Percentiles rank a stretch among this genome's conserved stretches.
Conservation (phyloP, 92 coral and sea anemone species). For the Galaxea fascicularis region DNA sequence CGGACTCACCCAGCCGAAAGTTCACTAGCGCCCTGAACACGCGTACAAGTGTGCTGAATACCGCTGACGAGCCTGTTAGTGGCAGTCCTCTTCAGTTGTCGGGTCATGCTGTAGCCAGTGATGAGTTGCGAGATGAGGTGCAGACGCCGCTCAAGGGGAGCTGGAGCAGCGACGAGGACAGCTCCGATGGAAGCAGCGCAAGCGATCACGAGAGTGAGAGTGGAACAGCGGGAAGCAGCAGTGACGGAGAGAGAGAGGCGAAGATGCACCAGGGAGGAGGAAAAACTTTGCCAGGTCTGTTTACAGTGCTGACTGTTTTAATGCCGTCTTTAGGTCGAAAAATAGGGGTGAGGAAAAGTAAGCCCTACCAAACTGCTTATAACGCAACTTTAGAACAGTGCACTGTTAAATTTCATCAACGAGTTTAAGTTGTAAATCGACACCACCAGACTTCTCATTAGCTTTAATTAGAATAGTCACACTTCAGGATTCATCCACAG, state of each 20-base stretch:
- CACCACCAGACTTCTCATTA: too few relatives aligned
- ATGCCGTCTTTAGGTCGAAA: too few relatives aligned
- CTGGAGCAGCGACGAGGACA: conserved; percentile 58
- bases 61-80: conserved; percentile 66
- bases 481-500: too few relatives aligned
- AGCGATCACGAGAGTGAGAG: conserved; percentile 83
- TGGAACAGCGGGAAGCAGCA: conserved; percentile 69
- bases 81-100: conserved; percentile 37
- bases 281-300: conserved; percentile 76
- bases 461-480: too few relatives aligned
- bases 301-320: too few relatives aligned
- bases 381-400: too few relatives aligned
- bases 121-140: conserved; percentile 40
- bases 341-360: too few relatives aligned
- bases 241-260: conserved; percentile 58
- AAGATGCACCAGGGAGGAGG: conserved; percentile 76
- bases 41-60: conserved; percentile 76
- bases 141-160: conserved; percentile 40
- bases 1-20: conserved; percentile 63
- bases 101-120: conserved; percentile 32
- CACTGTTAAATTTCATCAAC: too few relatives aligned
- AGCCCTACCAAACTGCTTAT: too few relatives aligned
- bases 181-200: conserved; percentile 64
- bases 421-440: too few relatives aligned
- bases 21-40: conserved; percentile 82